Base-by-base conservation (phyloP, 1,140 invertebrate genomes). In the Sipha flava region DNA sequence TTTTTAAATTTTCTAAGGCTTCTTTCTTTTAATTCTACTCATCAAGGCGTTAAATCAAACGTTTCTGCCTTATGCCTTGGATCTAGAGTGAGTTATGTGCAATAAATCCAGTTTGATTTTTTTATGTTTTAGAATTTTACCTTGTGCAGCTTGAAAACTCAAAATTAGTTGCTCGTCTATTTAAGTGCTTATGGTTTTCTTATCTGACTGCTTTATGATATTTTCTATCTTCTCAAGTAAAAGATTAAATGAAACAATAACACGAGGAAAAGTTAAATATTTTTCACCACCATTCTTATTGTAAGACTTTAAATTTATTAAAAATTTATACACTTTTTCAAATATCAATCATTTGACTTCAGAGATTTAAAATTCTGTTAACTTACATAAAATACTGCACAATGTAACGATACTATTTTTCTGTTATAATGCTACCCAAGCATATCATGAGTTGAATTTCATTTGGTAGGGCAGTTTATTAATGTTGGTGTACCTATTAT, bases 371-470 rank as follows among this genome's bases (percentile, higher is more conserved):
- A 37, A 66, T 18, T 66, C 31, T n/a, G 16, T 66, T 23, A 66
- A 66, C 3, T 66, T n/a, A 12, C 16, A n/a, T 40, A 66, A n/a
- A 64, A 21, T 64, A 23, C 18, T 66, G 9, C 62, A 12, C n/a
- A 80, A 47, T 40, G 52, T 47, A 54, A 26, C 54, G 2, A 82
- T 37, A 12, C 57, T 54, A 23, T 40, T 29, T 79, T 80, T 82
- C 0, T 82, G 37, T 52, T 79, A 40, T 18, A 80, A 52, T 29
- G 72, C 81, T 52, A 66, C 45, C 2, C 37, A n/a, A n/a, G n/a
- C 82, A 82, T 82, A 26, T 72, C 64, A 43, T 80, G 73, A 18
- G 79, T 82, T 3, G 80, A 81, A 18, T 81, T 80, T 81, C 79
- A 81, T 47, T 79, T 47, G 12, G 81, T 81, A 10, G 81, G 34